Conservation (phyloP, 2,797 vertebrate genomes). For the Leuciscus waleckii region DNA sequence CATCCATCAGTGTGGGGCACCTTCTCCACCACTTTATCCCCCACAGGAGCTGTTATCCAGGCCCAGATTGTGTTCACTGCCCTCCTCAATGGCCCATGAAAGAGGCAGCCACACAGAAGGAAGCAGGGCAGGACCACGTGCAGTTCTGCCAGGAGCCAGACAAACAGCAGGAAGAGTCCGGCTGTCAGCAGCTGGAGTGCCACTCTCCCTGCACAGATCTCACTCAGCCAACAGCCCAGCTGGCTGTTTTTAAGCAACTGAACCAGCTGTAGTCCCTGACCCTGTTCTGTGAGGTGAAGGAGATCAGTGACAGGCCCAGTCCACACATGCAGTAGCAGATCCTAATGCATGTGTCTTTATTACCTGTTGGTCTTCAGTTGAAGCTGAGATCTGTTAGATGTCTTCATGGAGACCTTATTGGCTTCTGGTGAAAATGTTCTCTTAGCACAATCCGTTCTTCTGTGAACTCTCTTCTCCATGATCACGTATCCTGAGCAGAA, state of each 20-base stretch:
- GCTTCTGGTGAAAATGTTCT: constrained; percentile 1
- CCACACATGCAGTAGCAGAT: not conserved
- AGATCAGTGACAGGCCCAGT: not conserved
- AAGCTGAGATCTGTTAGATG: not conserved
- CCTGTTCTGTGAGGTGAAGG: constrained; percentile 13
- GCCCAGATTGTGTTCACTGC: constrained; percentile 38
- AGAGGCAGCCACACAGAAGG: constrained; percentile 58
- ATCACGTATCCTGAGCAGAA: not conserved
- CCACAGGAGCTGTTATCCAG: not conserved
- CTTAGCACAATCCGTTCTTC: not conserved
- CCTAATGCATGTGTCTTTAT: constrained; percentile 3
- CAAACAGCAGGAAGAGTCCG: constrained; percentile 57
- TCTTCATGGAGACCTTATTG: not conserved
- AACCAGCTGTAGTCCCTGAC: constrained; percentile 7
- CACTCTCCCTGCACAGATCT: not conserved
- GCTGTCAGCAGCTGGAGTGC: constrained; percentile 48
- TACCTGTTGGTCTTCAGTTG: constrained; percentile 34
- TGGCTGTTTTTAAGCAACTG: constrained; percentile 20
- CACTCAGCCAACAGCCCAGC: constrained; percentile 7
- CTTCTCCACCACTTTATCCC: not conserved
- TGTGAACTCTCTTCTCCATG: constrained; percentile 12
- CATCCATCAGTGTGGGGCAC: not conserved
- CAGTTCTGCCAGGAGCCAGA: constrained; percentile 61
- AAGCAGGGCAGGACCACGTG: constrained; percentile 59
- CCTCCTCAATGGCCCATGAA: constrained; percentile 10